Conservation (phyloP, 2,888 invertebrate genomes). For the Dugesia japonica region DNA sequence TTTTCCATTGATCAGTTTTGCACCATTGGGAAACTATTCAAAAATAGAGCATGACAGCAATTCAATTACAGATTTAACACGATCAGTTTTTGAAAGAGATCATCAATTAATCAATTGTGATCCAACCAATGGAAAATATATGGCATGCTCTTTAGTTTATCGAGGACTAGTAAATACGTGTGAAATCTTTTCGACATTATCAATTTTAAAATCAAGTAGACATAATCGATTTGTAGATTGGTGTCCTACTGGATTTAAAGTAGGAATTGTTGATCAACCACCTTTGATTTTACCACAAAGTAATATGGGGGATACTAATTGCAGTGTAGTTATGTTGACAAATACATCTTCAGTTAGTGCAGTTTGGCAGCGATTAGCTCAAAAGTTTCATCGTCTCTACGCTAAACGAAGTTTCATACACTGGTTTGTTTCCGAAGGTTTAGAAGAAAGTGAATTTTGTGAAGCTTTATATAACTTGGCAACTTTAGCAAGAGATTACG, state of each 20-base stretch:
- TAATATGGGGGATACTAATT: conserved; percentile 53
- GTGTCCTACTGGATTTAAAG: conserved; percentile 38
- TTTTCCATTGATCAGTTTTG: conserved; percentile 26
- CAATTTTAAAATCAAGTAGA: not conserved
- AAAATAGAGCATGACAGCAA: conserved; percentile 53
- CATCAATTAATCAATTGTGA: conserved; percentile 69
- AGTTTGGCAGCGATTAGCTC: conserved; percentile 36
- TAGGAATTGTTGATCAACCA: conserved; percentile 64
- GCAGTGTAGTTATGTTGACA: conserved; percentile 65
- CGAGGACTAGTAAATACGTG: conserved; percentile 36
- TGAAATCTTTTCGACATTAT: conserved; percentile 37
- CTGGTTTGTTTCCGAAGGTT: conserved; percentile 37
- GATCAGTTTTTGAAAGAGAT: conserved; percentile 65
- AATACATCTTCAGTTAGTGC: conserved; percentile 59
- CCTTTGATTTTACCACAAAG: conserved; percentile 42
- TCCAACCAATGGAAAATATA: conserved; percentile 26
- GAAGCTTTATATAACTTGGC: conserved; percentile 42
- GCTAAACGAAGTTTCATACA: conserved; percentile 37
- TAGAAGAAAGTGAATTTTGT: conserved; percentile 37
- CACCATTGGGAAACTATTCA: not conserved
- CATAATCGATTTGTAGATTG: conserved; percentile 31
- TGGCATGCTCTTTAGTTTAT: conserved; percentile 34
- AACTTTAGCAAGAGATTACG: conserved; percentile 25
- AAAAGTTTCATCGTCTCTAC: conserved; percentile 39
- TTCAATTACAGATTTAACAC: conserved; percentile 61